These are phyloP conservation scores for Grallaria varia DNA, from an alignment of 2,113 vertebrate genomes.

Conservation along the genomic window DNA sequence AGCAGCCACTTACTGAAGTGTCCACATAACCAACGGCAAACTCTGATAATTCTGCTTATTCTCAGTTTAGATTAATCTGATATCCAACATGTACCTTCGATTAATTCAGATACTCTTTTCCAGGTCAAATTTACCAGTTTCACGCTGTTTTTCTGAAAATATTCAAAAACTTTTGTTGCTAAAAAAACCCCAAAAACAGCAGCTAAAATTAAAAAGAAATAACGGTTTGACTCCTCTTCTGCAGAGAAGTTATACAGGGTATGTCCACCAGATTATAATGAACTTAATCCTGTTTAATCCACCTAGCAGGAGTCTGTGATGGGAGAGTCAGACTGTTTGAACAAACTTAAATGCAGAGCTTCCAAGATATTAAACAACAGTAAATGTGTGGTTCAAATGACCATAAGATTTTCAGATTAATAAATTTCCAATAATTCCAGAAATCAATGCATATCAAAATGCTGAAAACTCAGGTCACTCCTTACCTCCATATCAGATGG, in stretches of 20 bases:
- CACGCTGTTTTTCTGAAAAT: background rate
- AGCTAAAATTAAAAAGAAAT: background rate
- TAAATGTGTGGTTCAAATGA: background rate
- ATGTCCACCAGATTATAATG: background rate
- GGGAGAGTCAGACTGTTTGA: background rate
- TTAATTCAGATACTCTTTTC: background rate
- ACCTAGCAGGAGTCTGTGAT: background rate
- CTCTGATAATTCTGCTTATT: background rate
- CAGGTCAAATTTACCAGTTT: background rate
- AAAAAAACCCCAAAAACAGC: background rate
- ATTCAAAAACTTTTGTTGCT: background rate
- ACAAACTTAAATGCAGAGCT: background rate
- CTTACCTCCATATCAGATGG: slow-evolving; percentile 36
- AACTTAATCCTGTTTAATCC: background rate
- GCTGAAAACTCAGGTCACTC: slow-evolving; percentile 21
- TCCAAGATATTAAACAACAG: background rate
- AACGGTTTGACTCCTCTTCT: background rate
- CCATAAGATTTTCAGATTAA: background rate
- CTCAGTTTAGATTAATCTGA: background rate
- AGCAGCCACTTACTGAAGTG: background rate
- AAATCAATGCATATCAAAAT: background rate
- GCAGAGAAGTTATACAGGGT: background rate
- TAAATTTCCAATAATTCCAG: background rate
- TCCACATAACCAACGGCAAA: background rate
- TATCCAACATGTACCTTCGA: background rate